These are phyloP conservation scores for Canis aureus DNA, from an alignment of 2,113 vertebrate species.

Conservation along the genomic window DNA sequence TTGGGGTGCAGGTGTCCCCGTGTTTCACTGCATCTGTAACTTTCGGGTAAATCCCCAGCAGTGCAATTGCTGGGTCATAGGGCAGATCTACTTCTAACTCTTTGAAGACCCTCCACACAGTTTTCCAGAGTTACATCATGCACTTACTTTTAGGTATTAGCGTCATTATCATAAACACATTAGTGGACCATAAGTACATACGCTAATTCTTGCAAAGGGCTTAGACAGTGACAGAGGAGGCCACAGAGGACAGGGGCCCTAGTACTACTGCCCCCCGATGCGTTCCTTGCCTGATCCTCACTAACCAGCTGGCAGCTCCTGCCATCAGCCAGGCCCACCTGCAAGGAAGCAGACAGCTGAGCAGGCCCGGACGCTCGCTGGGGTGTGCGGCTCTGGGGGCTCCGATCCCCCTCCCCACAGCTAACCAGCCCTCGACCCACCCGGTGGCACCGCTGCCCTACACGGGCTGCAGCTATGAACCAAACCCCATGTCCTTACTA, in stretches of 20 bases:
- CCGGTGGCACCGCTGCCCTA: no score
- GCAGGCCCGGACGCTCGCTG: no score
- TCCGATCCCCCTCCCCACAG: no score
- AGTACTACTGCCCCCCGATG: not conserved
- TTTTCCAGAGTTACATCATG: no score
- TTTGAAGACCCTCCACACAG: no score
- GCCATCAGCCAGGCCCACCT: rapidly evolving
- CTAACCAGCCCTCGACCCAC: no score
- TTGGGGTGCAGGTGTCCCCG: no score
- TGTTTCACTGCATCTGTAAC: no score
- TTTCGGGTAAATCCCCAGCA: no score
- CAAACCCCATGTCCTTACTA: rapidly evolving
- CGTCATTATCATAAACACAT: not conserved
- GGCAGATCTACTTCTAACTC: no score
- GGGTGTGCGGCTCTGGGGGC: rapidly evolving
- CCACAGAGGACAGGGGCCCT: not conserved
- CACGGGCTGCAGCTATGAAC: rapidly evolving
- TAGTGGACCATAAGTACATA: not conserved
- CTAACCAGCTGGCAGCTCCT: not conserved
- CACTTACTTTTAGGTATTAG: not conserved
- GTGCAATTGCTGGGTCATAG: no score
- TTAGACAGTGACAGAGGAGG: not conserved
- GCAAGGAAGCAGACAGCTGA: no score
- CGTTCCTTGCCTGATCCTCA: not conserved
- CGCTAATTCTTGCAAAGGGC: not conserved